These are phyloP conservation scores for Spondyliosoma cantharus DNA, from an alignment of 2,797 vertebrate species.

Conservation along the genomic window DNA sequence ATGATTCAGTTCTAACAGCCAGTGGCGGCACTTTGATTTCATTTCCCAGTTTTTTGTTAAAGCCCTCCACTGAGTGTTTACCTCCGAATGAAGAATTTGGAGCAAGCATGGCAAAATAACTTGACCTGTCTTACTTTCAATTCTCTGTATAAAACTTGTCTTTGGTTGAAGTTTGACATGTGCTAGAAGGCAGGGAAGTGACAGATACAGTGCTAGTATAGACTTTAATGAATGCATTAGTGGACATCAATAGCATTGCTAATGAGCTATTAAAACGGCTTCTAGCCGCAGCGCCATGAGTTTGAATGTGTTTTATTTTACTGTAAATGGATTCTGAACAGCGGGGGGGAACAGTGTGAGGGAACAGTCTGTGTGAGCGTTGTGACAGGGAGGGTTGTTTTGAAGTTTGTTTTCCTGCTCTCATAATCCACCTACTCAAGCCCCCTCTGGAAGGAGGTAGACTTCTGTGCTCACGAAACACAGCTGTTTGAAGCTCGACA, in stretches of 20 bases:
- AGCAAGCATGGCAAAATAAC: neutral
- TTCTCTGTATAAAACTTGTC: neutral
- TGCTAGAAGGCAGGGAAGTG: neutral
- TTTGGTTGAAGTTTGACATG: neutral
- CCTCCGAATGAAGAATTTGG: neutral
- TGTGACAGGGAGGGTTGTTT: constrained; percentile 63
- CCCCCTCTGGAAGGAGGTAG: constrained; percentile 58
- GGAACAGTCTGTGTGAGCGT: constrained; percentile 41
- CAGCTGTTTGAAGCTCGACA: constrained; percentile 63
- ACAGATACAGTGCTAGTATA: neutral
- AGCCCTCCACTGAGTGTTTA: constrained; percentile 2
- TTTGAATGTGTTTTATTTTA: constrained; percentile 15
- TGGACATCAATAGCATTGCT: constrained; percentile 32
- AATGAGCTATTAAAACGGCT: constrained; percentile 40
- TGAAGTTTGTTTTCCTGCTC: constrained; percentile 76
- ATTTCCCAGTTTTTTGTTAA: constrained; percentile 20
- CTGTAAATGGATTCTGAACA: constrained; percentile 65
- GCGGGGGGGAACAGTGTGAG: constrained; percentile 36
- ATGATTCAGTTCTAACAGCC: constrained; percentile 13
- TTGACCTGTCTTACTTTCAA: neutral
- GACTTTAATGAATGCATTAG: constrained; percentile 1
- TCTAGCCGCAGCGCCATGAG: constrained; percentile 11
- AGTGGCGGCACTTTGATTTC: constrained; percentile 2
- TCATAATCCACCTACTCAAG: constrained; percentile 76
- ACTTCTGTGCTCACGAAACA: constrained; percentile 38